These are phyloP conservation scores for Dicrostonyx torquatus DNA, from an alignment of 2,797 vertebrate genomes.

Conservation along the genomic window DNA sequence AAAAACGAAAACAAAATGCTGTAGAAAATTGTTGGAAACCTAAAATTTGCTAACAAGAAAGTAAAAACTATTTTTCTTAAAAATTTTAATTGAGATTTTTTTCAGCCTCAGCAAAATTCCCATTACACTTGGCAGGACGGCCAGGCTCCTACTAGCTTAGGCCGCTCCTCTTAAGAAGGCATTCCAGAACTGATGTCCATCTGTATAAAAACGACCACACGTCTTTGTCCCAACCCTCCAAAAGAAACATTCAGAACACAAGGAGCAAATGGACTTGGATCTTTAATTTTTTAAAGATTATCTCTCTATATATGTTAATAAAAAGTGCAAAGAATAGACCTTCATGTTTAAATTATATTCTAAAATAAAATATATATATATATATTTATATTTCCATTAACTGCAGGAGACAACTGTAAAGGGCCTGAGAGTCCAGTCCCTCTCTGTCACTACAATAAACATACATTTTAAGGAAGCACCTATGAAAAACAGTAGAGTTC, in stretches of 20 bases:
- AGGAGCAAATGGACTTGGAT: constrained; percentile 78
- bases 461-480: constrained; percentile 75
- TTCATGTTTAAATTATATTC: constrained; percentile 82
- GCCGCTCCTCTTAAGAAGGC: constrained; percentile 70
- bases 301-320: constrained; percentile 82
- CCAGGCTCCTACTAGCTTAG: constrained; percentile 69
- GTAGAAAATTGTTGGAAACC: background rate
- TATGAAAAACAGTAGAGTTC: constrained; percentile 68
- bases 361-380: constrained; percentile 80
- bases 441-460: constrained; percentile 75
- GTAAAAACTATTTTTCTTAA: background rate
- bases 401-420: constrained; percentile 82
- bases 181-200: constrained; percentile 54
- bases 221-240: background rate
- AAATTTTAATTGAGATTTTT: background rate
- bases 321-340: constrained; percentile 85
- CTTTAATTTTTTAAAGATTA: constrained; percentile 83
- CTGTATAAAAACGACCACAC: constrained; percentile 63
- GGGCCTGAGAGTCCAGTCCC: constrained; percentile 76
- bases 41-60: constrained; percentile 49
- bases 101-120: constrained; percentile 73
- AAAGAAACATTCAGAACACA: constrained; percentile 81
- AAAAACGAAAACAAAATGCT: background rate
- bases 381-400: constrained; percentile 79
- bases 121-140: constrained; percentile 76